Base-by-base conservation (phyloP, 1,140 invertebrate genomes). In the Drosophila nannoptera region DNA sequence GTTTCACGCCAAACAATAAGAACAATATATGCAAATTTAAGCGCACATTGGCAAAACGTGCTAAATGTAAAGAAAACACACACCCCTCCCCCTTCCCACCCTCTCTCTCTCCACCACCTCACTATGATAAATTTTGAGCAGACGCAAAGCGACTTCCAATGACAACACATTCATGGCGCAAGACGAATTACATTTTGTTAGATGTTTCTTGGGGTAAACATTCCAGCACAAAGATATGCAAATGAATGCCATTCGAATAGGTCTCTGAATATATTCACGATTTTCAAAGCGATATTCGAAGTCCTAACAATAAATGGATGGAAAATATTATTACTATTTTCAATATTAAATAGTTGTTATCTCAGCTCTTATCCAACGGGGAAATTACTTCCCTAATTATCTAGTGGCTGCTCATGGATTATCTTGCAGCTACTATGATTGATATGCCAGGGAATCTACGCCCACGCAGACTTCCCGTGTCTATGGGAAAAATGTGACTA, bases 1-100 rank as follows among this genome's bases (percentile, higher is more conserved):
- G 62, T 66, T 70, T 66, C 42, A 14, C 62, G 35, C 40, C 12
- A 38, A 80, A 74, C 66, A 81, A 65, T 58, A 69, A 43, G 8
- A 68, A 62, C 73, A 81, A 77, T 81, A 74, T 81, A 81, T 81
- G 78, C 70, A 77, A 81, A 81, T 81, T 74, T 70, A 67, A 81
- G 74, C 78, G 67, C 48, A 70, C 69, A 75, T 75, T 60, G 76
- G 33, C 61, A 67, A 80, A 62, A 81, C 66, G 70, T 77, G 76
- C 76, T 71, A 60, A 76, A 61, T 70, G 65, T 65, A 54, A 59
- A 59, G 22, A 22, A 72, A 50, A 48, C 31, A 69, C 12, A 36
- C 61, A 9, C 45, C 38, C 4, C 40, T 50, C 40, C 6, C 4
- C 12, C 43, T 52, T 61, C 75, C 3, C 22, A n/a, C 22, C 22